A percentile compares a stretch with the other conserved stretches of the same genome.
Evolutionary conservation across 2,888 invertebrate genomes (phyloP).

Genomic region (Polia nebulosa): DNA sequence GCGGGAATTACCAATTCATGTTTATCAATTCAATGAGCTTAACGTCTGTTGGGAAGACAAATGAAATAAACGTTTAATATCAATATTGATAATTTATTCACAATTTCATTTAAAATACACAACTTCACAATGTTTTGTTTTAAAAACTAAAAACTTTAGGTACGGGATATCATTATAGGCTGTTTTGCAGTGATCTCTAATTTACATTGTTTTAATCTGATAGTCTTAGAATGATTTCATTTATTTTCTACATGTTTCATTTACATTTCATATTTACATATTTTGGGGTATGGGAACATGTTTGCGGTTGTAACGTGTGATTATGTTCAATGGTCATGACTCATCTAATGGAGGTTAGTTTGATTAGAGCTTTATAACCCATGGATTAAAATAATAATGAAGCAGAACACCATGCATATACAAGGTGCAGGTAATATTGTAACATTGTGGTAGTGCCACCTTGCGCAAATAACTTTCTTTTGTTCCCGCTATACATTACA

Average conservation of each 20-base stretch:
- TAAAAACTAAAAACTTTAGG: slow-evolving; percentile 90
- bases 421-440: slow-evolving; percentile 48
- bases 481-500: slow-evolving; percentile 54
- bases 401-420: slow-evolving; percentile 9
- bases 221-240: slow-evolving; percentile 80
- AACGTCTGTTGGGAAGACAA: slow-evolving; percentile 31
- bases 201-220: slow-evolving; percentile 80
- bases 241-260: slow-evolving; percentile 85
- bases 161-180: slow-evolving; percentile 88
- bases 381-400: slow-evolving; percentile 31
- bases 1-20: slow-evolving; percentile 45
- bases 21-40: slow-evolving; percentile 57
- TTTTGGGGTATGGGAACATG: slow-evolving; percentile 76
- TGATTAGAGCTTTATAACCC: slow-evolving; percentile 41
- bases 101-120: slow-evolving; percentile 91
- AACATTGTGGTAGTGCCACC: slow-evolving; percentile 51
- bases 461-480: slow-evolving; percentile 59
- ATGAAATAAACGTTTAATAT: slow-evolving; percentile 82
- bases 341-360: slow-evolving; percentile 30
- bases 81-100: slow-evolving; percentile 91
- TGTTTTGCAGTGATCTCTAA: slow-evolving; percentile 86
- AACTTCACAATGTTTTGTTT: slow-evolving; percentile 90
- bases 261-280: slow-evolving; percentile 87
- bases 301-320: slow-evolving; percentile 70
- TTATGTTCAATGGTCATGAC: slow-evolving; percentile 20